Base-by-base conservation (phyloP, 2,113 vertebrate species). In the Enhydra lutris region DNA sequence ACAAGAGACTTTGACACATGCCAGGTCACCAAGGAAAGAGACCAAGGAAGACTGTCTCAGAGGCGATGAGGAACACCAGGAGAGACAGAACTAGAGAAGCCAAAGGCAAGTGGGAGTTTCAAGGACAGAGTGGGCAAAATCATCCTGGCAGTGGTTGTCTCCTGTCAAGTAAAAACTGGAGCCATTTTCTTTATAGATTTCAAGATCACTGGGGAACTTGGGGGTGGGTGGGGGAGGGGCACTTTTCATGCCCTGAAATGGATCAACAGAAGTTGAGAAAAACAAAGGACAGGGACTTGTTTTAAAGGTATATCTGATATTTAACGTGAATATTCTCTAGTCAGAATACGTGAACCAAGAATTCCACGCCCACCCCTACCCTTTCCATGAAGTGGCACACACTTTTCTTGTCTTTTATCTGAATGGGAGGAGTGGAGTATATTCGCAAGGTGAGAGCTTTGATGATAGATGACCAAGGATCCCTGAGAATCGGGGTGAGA, bases 221-320 rank as follows among this genome's bases (percentile, higher is more conserved):
- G 17, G 1, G 3, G 4, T 14, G 3, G 34, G 26, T 24, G 11
- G 3, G 26, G 17, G 1, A 15, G 20, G 21, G 18, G 0, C 7
- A 45, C 17, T 50, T 74, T 55, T 10, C 63, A 0, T 61, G 13
- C 13, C 29, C 4, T 47, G 20, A 57, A 85, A 57, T 57, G 12
- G 4, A 50, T 31, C 76, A 89, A 81, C 3, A 74, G 29, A 55
- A 79, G 9, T 42, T 55, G 3, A 76, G 55, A 76, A 45, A 94
- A 84, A 55, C 7, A 78, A 52, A 89, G 1, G 59, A 21, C 7
- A 55, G 42, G 87, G 36, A 59, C 29, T 45, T 6, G 3, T 42
- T 80, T 83, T 24, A 18, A n/a, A 82, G 69, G 61, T 36, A 52
- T 18, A 42, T 29, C 39, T 21, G 8, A 10, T 74, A 52, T 31